phyloP scores from a whole-genome alignment of 2,888 invertebrate genomes.

The Entomobrya proxima region DNA sequence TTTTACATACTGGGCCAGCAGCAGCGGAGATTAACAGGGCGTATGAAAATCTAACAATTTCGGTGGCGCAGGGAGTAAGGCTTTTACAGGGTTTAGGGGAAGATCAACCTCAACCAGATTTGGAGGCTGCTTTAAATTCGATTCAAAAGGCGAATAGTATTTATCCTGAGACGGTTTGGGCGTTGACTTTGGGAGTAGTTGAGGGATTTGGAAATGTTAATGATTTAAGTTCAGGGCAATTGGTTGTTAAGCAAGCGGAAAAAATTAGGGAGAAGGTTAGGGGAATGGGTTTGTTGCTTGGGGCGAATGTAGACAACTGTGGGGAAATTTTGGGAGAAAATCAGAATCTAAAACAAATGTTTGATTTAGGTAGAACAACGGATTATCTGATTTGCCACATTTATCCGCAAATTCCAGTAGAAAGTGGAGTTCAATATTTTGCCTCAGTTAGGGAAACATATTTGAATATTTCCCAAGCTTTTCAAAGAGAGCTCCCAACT shows the following conservation, averaged over 20 bases:
- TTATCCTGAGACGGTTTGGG: background rate
- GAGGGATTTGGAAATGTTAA: background rate
- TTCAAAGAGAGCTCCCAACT: background rate
- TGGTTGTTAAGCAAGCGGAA: background rate
- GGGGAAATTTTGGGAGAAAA: background rate
- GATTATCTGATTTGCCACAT: slow-evolving; percentile 1
- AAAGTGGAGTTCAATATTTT: background rate
- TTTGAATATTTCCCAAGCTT: background rate
- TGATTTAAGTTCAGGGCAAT: too few relatives aligned
- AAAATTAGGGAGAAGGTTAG: background rate
- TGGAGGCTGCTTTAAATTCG: background rate
- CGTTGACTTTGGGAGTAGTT: background rate
- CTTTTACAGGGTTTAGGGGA: background rate
- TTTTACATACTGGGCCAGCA: background rate
- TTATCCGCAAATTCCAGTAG: slow-evolving; percentile 7
- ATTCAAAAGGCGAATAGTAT: slow-evolving; percentile 1
- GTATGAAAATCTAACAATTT: background rate
- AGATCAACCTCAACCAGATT: background rate
- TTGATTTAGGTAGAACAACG: background rate
- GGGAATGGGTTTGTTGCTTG: background rate
- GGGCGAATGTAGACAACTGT: background rate
- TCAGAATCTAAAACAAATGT: background rate
- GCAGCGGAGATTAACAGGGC: slow-evolving; percentile 4
- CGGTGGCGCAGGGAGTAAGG: background rate
- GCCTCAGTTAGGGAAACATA: background rate